Evolutionary conservation across 2,797 vertebrate genomes (phyloP).

Genomic region (Myiotriccus ornatus): DNA sequence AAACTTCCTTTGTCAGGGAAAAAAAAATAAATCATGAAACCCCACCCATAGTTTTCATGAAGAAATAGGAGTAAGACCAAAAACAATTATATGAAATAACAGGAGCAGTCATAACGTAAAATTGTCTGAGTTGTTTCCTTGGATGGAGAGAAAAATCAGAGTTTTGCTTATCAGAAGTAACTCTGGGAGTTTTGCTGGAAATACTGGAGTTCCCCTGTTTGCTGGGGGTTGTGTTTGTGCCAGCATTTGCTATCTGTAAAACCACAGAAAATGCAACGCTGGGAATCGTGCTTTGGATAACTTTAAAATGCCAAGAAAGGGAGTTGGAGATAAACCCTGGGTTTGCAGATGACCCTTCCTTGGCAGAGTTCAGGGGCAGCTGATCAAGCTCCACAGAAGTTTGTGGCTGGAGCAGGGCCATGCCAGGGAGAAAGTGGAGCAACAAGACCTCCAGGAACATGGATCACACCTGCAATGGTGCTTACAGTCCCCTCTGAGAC

Average conservation of each 20-base stretch:
- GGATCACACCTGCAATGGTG: background rate
- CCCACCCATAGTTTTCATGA: background rate
- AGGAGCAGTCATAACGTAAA: background rate
- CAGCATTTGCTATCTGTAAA: background rate
- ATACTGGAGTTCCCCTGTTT: background rate
- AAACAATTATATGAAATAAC: background rate
- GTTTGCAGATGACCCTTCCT: background rate
- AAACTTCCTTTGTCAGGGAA: background rate
- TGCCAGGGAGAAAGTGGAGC: background rate
- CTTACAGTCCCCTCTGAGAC: background rate
- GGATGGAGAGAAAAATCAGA: background rate
- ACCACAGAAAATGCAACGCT: background rate
- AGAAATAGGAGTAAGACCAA: background rate
- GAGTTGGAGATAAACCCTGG: background rate
- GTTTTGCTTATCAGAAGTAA: background rate
- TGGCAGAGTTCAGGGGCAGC: background rate
- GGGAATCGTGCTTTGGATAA: background rate
- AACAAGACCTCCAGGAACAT: background rate
- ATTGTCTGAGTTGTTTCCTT: background rate
- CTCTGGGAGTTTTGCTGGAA: background rate
- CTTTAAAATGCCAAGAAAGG: background rate
- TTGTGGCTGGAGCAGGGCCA: background rate
- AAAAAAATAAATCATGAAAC: background rate
- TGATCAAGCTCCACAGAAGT: background rate
- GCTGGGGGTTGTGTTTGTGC: background rate